These are phyloP conservation scores for Pseudanteris insignis DNA, from an alignment of 2,888 invertebrate species.

Conservation along the genomic window DNA sequence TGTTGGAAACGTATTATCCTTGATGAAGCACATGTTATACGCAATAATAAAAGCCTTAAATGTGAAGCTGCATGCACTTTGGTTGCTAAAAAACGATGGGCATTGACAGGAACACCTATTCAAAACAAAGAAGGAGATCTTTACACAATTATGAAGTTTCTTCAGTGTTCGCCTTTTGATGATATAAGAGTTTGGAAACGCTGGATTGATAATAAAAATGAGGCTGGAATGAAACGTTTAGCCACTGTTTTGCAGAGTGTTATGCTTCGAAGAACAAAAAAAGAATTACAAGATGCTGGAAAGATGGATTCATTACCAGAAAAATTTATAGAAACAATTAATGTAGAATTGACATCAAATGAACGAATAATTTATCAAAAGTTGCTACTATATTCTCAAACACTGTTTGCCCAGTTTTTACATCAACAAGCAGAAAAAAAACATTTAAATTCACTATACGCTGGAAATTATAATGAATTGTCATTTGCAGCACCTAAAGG, in stretches of 20 bases:
- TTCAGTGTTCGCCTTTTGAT: constrained; percentile 88
- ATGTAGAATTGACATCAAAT: constrained; percentile 74
- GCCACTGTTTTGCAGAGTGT: constrained; percentile 85
- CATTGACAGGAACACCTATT: constrained; percentile 93
- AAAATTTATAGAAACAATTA: constrained; percentile 69
- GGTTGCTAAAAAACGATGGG: constrained; percentile 75
- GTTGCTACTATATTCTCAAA: constrained; percentile 76
- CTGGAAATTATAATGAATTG: constrained; percentile 50
- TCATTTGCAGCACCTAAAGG: too few relatives aligned
- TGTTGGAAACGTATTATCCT: constrained; percentile 88
- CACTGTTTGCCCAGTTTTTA: constrained; percentile 80
- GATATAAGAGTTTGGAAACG: constrained; percentile 89
- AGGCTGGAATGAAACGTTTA: constrained; percentile 82
- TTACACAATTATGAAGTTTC: constrained; percentile 82
- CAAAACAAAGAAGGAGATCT: constrained; percentile 92
- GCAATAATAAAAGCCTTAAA: constrained; percentile 84
- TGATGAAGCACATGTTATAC: constrained; percentile 93
- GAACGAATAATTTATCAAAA: constrained; percentile 84
- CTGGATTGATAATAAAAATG: constrained; percentile 87
- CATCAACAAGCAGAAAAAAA: constrained; percentile 79
- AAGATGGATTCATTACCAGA: constrained; percentile 73
- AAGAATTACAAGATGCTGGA: constrained; percentile 76
- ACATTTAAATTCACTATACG: constrained; percentile 51
- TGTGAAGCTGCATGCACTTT: constrained; percentile 77
- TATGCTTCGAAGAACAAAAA: constrained; percentile 88